phyloP scores from a whole-genome alignment of 2,113 vertebrate species.

The Garra rufa region DNA sequence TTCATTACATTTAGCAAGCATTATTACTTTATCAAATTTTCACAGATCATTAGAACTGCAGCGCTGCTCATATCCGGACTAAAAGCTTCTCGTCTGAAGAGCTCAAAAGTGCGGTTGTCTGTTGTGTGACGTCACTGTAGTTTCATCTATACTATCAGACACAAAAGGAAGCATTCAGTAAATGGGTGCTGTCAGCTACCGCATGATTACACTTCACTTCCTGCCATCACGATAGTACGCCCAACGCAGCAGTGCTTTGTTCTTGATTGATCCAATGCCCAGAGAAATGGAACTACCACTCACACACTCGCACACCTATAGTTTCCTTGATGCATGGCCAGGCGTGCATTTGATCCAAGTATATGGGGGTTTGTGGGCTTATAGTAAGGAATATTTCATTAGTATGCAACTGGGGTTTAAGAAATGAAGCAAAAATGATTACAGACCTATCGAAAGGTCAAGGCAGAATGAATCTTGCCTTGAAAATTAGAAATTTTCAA shows the following conservation, averaged over 20 bases:
- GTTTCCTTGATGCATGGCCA: conserved; percentile 25
- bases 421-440: not conserved
- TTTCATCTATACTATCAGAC: conserved; percentile 10
- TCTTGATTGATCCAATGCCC: conserved; percentile 46
- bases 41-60: not conserved
- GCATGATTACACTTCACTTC: conserved; percentile 35
- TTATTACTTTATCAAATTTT: conserved; percentile 12
- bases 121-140: not conserved
- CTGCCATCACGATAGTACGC: conserved; percentile 36
- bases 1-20: not conserved
- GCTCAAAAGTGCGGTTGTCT: not conserved
- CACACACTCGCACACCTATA: conserved; percentile 44
- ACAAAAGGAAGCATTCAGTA: conserved; percentile 41
- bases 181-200: conserved; percentile 41
- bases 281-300: conserved; percentile 36
- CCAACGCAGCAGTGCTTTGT: conserved; percentile 44
- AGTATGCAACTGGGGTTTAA: not conserved
- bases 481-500: not conserved
- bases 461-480: not conserved
- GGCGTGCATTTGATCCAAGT: conserved; percentile 19
- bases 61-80: not conserved
- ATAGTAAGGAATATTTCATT: not conserved
- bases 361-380: not conserved
- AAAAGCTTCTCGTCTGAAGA: not conserved
- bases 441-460: not conserved